Evolutionary conservation across 2,888 invertebrate genomes (phyloP).

Genomic region (Pogonocherus hispidulus): DNA sequence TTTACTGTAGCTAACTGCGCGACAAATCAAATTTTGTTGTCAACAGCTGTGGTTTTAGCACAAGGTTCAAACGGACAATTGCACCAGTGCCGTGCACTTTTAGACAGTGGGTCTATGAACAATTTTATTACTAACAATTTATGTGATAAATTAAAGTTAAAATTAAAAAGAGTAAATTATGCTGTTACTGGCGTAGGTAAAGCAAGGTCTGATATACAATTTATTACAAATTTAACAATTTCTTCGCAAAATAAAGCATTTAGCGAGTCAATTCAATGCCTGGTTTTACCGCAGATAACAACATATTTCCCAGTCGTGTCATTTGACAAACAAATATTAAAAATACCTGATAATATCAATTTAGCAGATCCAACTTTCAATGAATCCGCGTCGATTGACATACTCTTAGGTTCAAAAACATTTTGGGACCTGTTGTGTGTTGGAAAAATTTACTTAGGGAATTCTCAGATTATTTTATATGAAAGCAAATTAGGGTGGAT

Average conservation of each 20-base stretch:
- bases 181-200: neutral
- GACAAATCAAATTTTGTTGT: neutral
- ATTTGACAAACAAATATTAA: neutral
- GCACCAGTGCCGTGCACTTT: constrained; percentile 8
- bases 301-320: neutral
- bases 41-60: constrained; percentile 11
- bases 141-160: neutral
- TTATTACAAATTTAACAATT: neutral
- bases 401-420: neutral
- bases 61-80: neutral
- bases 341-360: neutral
- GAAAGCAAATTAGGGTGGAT: neutral
- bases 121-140: constrained; percentile 1
- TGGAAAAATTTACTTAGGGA: neutral
- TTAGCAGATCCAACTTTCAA: constrained; percentile 2
- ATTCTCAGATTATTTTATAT: neutral
- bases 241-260: neutral
- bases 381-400: neutral
- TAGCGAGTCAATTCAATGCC: neutral
- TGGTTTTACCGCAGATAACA: neutral
- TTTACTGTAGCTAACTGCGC: no score
- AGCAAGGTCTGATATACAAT: neutral
- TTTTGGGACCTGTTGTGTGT: constrained; percentile 1
- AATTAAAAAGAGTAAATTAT: neutral
- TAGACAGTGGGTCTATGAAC: constrained; percentile 9